Conservation (phyloP, 1,140 invertebrate species). For the Drosophila ohnishii region DNA sequence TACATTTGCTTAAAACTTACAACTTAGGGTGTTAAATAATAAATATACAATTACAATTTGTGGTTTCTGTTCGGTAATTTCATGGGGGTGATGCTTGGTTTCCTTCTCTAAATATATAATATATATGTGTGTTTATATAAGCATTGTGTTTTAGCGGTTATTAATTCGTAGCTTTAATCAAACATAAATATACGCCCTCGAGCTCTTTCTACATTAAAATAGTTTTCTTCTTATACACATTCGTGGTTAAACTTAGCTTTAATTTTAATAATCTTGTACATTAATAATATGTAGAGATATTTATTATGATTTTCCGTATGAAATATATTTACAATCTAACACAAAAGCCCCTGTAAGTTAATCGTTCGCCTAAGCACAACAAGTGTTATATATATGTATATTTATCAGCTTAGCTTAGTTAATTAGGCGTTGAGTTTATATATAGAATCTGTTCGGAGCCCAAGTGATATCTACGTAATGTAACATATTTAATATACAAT, state of each 20-base stretch:
- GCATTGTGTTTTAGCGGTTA: constrained; percentile 43
- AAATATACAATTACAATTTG: constrained; percentile 44
- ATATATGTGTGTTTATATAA: constrained; percentile 13
- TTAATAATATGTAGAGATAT: constrained; percentile 46
- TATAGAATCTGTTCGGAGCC: constrained; percentile 71
- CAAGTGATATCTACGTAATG: constrained; percentile 30
- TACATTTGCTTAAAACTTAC: constrained; percentile 32
- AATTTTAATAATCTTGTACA: constrained; percentile 17
- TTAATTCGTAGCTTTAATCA: constrained; percentile 48
- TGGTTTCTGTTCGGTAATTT: constrained; percentile 32
- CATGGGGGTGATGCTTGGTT: constrained; percentile 47
- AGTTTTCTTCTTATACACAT: constrained; percentile 57
- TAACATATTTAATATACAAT: constrained; percentile 64
- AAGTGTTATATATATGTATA: constrained; percentile 19
- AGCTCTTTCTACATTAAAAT: constrained; percentile 67
- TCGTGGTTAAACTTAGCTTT: constrained; percentile 35
- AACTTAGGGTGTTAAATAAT: constrained; percentile 26
- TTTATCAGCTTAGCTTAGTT: constrained; percentile 32
- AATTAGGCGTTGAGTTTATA: constrained; percentile 19
- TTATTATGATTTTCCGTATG: constrained; percentile 33
- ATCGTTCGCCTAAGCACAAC: constrained; percentile 56
- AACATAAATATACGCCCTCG: constrained; percentile 73
- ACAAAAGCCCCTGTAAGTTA: constrained; percentile 77
- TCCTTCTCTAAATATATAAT: constrained; percentile 28
- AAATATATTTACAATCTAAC: constrained; percentile 72